Evolutionary conservation across 2,797 vertebrate genomes (phyloP), one percentile per base, ranked within the genome.

Genomic region (Clamator glandarius): DNA sequence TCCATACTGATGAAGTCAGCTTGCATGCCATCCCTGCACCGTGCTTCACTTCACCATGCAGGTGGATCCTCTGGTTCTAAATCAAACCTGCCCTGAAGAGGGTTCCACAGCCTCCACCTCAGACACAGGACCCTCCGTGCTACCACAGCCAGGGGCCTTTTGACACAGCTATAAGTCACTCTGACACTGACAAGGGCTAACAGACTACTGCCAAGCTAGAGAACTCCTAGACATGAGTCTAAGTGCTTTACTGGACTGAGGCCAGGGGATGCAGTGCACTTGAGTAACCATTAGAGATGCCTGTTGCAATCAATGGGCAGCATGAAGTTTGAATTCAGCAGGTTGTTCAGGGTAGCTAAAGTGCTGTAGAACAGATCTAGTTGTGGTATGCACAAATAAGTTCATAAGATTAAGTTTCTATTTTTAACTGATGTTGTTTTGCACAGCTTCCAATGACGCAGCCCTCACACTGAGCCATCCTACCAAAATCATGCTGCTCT

Each of bases 401-500:
- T 46, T 83, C 7, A 1, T 33, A 35, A 67, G 57, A 69, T 59
- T 67, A 14, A 9, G 8, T 5, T 41, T 33, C 25, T 63, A 2
- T 23, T 24, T 64, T 42, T 85, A 66, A 69, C 33, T 16, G 48
- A 21, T 9, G 13, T 42, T 67, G 15, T 24, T 87, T 68, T 58
- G 29, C 76, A 61, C 33, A 36, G 79, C 50, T 72, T 64, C 79
- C 61, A 68, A 48, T 2, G 20, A 48, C 0, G 0, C 8, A 31
- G 42, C 36, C 50, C 50, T 74, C 61, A 23, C 20, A 3, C 9
- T 15, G 25, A 36, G 59, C 29, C 7, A 3, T 4, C 14, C 31
- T 17, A 29, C 0, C 2, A 66, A 42, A 48, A 44, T 8, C 0
- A 1, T 8, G 20, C 8, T 44, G 54, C 33, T 52, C 28, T 2